These are phyloP conservation scores for Xestia xanthographa DNA, from an alignment of 2,888 invertebrate species.

Conservation along the genomic window DNA sequence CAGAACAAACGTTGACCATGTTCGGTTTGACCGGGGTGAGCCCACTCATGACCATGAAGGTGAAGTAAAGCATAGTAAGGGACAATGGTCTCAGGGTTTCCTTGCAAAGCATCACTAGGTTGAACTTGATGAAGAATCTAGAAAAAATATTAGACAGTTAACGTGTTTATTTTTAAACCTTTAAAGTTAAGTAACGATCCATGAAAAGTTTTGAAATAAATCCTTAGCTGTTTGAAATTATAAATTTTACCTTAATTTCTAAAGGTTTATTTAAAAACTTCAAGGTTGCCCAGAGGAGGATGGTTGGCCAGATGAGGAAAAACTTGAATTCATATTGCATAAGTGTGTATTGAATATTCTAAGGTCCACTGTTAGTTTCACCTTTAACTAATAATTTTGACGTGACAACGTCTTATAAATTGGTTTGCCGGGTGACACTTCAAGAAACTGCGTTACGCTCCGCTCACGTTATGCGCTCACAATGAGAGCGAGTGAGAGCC, in stretches of 20 bases:
- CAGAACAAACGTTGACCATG: constrained; percentile 88
- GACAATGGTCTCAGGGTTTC: constrained; percentile 88
- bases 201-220: background rate
- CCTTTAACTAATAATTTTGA: background rate
- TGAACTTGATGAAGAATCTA: constrained; percentile 79
- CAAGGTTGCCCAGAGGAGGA: background rate
- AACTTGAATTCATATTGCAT: background rate
- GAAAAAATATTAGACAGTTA: constrained; percentile 58
- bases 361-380: background rate
- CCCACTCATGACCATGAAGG: constrained; percentile 89
- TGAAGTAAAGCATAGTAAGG: constrained; percentile 87
- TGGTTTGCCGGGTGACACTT: too few relatives aligned
- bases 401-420: too few relatives aligned
- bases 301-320: background rate
- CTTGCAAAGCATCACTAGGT: constrained; percentile 86
- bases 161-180: background rate
- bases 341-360: background rate
- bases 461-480: too few relatives aligned
- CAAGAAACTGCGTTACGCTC: too few relatives aligned
- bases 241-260: background rate
- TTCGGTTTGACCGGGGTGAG: constrained; percentile 88
- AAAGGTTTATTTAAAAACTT: background rate
- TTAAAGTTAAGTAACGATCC: background rate
- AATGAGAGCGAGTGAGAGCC: too few relatives aligned
- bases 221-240: background rate